Base-by-base conservation (phyloP, 2,113 vertebrate species). In the Henicopernis longicauda region DNA sequence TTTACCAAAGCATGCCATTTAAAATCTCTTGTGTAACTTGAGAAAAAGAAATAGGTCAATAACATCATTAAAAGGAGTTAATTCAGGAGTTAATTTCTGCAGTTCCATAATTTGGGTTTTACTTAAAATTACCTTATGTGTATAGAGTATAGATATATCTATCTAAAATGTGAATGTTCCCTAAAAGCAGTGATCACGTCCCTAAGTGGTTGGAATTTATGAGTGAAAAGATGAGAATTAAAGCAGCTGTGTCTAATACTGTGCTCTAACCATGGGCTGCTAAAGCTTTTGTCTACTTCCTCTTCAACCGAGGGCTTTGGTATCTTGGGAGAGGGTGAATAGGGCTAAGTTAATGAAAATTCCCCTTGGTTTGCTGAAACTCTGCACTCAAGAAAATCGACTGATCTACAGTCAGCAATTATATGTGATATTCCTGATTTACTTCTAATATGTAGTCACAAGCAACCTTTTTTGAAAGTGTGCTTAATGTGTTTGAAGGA, bases 341-440 rank as follows among this genome's bases (percentile, higher is more conserved):
- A 42, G 25, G 57, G 36, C 31, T 20, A n/a, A 71, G 13, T 76
- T 67, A 78, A 44, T 66, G 52, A 86, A 70, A 73, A 78, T 66
- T 81, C 45, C 55, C 31, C 42, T 84, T 66, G 16, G 3, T 69
- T 92, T 95, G 59, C 31, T 91, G 84, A 70, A 73, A 26, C 31
- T 31, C 3, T 57, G 15, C 26, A 3, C 36, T 80, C 0, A 2
- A 27, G 44, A n/a, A 59, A 58, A 34, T 31, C 1, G 3, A 20
- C 38, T 71, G 62, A 40, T 40, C 10, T 77, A 1, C 26, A 25
- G 31, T 73, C 49, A 92, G 61, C 70, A 88, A 27, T 47, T 76
- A 2, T 4, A 5, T 38, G 9, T 44, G 49, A 90, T 63, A 45
- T 32, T 95, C 4, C 61, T 55, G 34, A 32, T 85, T 59, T 71